phyloP scores from a whole-genome alignment of 2,888 invertebrate species.

The Melanotus villosus region DNA sequence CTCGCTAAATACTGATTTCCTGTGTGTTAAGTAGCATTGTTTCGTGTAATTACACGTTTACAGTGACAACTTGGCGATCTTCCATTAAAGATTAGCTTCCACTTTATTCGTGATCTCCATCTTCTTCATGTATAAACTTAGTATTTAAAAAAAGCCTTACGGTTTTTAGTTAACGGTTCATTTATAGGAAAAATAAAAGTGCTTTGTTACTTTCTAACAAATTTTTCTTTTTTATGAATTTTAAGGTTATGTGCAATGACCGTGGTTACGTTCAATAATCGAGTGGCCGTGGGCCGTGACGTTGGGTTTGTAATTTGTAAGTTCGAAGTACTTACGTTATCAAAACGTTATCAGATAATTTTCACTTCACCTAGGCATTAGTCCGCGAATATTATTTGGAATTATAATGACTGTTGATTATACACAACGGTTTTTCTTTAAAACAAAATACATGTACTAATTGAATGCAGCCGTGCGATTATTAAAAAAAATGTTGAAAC shows the following conservation, averaged over 20 bases:
- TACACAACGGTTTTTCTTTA: no score
- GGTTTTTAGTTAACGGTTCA: not conserved
- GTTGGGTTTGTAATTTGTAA: no score
- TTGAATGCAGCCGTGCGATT: no score
- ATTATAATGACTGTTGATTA: no score
- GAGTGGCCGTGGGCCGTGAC: not conserved
- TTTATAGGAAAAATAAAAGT: not conserved
- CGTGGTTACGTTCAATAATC: not conserved
- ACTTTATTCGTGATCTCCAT: not conserved
- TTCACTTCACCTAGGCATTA: no score
- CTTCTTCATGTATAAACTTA: not conserved
- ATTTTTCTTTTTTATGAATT: not conserved
- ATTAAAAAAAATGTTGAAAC: no score
- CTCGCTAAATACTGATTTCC: conserved; percentile 5
- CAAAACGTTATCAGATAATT: no score
- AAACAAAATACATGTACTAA: no score
- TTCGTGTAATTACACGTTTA: not conserved
- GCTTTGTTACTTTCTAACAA: not conserved
- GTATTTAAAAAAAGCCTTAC: not conserved
- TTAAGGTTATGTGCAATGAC: no score
- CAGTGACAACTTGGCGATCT: conserved; percentile 21
- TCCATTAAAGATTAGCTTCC: not conserved
- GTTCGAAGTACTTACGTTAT: no score
- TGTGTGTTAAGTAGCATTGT: conserved; percentile 3
- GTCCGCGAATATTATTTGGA: no score